These are phyloP conservation scores for Menidia beryllina DNA, from an alignment of 2,113 vertebrate species.

Conservation along the genomic window DNA sequence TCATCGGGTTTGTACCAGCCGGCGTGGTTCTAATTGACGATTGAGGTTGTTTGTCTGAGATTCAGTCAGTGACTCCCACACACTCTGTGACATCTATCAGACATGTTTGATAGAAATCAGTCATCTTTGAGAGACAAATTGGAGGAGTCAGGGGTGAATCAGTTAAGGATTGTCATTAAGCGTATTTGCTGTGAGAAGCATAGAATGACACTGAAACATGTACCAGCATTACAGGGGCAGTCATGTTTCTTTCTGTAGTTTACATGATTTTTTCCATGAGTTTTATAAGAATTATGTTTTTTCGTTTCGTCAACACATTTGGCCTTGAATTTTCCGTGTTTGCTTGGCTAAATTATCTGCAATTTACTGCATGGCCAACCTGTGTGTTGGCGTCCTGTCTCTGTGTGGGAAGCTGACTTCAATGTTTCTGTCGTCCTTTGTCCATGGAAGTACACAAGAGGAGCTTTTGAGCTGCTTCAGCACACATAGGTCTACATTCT, in stretches of 20 bases:
- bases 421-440: constrained; percentile 31
- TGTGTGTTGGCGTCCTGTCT: constrained; percentile 7
- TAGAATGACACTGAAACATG: background rate
- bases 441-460: constrained; percentile 21
- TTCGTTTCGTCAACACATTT: background rate
- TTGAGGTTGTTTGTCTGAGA: constrained; percentile 32
- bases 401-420: constrained; percentile 17
- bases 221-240: background rate
- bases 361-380: background rate
- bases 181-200: background rate
- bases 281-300: background rate
- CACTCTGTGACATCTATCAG: background rate
- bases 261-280: background rate
- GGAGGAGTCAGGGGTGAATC: constrained; percentile 6
- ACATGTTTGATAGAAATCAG: constrained; percentile 20
- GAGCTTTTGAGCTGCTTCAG: constrained; percentile 3
- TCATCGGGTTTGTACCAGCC: constrained; percentile 39
- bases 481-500: constrained; percentile 26
- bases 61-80: constrained; percentile 43
- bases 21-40: constrained; percentile 45
- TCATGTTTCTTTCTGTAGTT: background rate
- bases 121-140: constrained; percentile 31
- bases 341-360: background rate
- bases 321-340: constrained; percentile 7
- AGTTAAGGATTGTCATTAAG: constrained; percentile 15